Base-by-base conservation (phyloP, 2,888 invertebrate species). In the Aspidapion aeneum region DNA sequence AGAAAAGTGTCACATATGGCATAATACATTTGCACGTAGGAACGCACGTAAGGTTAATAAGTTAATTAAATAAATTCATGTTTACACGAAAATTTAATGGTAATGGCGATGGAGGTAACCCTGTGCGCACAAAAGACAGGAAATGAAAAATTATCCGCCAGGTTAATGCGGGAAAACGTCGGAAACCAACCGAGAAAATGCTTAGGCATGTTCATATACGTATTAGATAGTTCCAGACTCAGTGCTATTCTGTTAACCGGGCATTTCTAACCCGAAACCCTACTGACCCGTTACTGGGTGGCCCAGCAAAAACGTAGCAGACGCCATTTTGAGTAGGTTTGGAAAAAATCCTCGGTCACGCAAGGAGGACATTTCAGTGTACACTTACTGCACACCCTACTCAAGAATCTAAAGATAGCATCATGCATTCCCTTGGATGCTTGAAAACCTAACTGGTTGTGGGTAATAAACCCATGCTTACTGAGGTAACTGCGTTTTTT, bases 141-240 rank as follows among this genome's bases (percentile, higher is more conserved):
- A 35, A 35, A 35, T 35, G 35, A 35, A 35, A 12, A 35, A 35
- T 35, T 35, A 35, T 12, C 35, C 3, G n/a, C n/a, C n/a, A n/a
- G n/a, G n/a, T n/a, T n/a, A 60, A 62, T 62, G 60, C 65, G 65
- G 65, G 57, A 65, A 65, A 65, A 65, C 63, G 65, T 50, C 63
- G 65, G 58, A 65, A 65, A 60, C 62, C 60, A 63, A 65, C 60
- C 61, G 49, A 57, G 55, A 35, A 35, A 35, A 35, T 35, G 35
- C 35, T 35, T 35, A 35, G 35, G 35, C 35, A 35, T 35, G 35
- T 7, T 35, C 35, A 35, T 35, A 7, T 7, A 12, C 35, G 12
- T 35, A n/a, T n/a, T n/a, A n/a, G n/a, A n/a, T n/a, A n/a, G n/a
- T n/a, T n/a, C n/a, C n/a, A n/a, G n/a, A n/a, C n/a, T n/a, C n/a